Percentiles rank a stretch among this genome's conserved stretches.
These are phyloP conservation scores for Drosophila differens DNA, from an alignment of 2,888 invertebrate genomes.

Conservation along the genomic window DNA sequence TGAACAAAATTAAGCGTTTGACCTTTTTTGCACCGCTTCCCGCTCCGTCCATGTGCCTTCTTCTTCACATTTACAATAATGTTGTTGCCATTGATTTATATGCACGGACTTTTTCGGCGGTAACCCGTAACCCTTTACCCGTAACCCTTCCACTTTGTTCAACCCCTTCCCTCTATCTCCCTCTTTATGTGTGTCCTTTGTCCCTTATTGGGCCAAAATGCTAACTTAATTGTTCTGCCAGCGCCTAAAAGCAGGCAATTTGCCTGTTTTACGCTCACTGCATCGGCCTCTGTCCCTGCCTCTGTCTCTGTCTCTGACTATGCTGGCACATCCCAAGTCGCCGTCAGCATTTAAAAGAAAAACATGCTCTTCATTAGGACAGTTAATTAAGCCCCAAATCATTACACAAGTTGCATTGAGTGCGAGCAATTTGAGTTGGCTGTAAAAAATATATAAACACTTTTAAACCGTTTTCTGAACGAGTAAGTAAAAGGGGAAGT, in stretches of 20 bases:
- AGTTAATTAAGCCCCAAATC: conserved; percentile 77
- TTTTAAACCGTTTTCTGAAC: background rate
- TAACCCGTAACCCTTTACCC: conserved; percentile 25
- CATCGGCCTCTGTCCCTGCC: conserved; percentile 4
- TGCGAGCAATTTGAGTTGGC: conserved; percentile 41
- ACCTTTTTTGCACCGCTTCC: conserved; percentile 58
- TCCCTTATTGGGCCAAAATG: conserved; percentile 70
- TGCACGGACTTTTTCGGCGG: conserved; percentile 47
- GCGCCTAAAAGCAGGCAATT: conserved; percentile 69
- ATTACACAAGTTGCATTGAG: conserved; percentile 63
- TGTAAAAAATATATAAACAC: conserved; percentile 2
- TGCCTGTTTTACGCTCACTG: conserved; percentile 58
- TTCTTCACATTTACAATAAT: conserved; percentile 65
- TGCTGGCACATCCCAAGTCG: conserved; percentile 35
- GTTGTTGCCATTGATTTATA: conserved; percentile 82
- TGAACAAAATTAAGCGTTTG: conserved; percentile 72
- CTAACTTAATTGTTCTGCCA: conserved; percentile 74
- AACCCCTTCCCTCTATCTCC: background rate
- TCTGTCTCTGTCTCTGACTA: background rate
- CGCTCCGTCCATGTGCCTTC: conserved; percentile 15
- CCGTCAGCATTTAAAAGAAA: conserved; percentile 51
- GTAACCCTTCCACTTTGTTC: conserved; percentile 3
- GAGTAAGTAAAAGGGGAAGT: background rate
- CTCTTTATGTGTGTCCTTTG: conserved; percentile 16
- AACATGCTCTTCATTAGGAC: conserved; percentile 66